Evolutionary conservation across 1,140 invertebrate genomes (phyloP).

Genomic region (Anastrepha ludens): DNA sequence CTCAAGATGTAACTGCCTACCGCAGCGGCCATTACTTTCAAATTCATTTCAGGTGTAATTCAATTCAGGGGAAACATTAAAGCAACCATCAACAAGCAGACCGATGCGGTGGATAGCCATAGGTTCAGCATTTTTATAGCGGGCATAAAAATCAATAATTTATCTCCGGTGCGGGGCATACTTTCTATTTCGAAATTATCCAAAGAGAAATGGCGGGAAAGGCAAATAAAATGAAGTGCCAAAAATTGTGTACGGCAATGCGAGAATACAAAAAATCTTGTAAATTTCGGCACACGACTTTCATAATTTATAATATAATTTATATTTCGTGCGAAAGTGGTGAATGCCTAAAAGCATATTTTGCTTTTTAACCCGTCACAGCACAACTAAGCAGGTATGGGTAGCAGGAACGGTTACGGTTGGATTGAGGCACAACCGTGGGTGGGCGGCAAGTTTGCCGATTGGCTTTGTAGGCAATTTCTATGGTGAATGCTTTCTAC

Average conservation of each 20-base stretch:
- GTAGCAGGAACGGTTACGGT: too few relatives aligned
- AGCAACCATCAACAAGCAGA: not conserved
- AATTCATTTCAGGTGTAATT: slow-evolving; percentile 33
- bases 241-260: not conserved
- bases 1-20: not conserved
- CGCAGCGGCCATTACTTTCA: not conserved
- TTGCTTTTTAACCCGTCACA: slow-evolving; percentile 36
- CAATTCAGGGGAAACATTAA: slow-evolving; percentile 20
- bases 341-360: slow-evolving; percentile 23
- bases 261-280: slow-evolving; percentile 1
- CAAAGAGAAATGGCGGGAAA: not conserved
- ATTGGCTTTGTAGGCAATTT: not conserved
- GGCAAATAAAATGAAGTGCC: slow-evolving; percentile 12
- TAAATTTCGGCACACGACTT: slow-evolving; percentile 21
- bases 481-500: not conserved
- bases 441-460: not conserved
- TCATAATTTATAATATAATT: slow-evolving; percentile 38
- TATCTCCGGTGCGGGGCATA: not conserved
- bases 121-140: slow-evolving; percentile 17
- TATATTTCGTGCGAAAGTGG: slow-evolving; percentile 26
- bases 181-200: slow-evolving; percentile 2
- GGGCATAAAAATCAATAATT: slow-evolving; percentile 38
- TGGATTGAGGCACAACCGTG: too few relatives aligned
- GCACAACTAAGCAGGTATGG: not conserved
- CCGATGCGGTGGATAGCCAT: not conserved